Percentiles rank a stretch among this genome's conserved stretches.
Evolutionary conservation across 1,140 invertebrate species (phyloP).

Genomic region (Telenomus remus): DNA sequence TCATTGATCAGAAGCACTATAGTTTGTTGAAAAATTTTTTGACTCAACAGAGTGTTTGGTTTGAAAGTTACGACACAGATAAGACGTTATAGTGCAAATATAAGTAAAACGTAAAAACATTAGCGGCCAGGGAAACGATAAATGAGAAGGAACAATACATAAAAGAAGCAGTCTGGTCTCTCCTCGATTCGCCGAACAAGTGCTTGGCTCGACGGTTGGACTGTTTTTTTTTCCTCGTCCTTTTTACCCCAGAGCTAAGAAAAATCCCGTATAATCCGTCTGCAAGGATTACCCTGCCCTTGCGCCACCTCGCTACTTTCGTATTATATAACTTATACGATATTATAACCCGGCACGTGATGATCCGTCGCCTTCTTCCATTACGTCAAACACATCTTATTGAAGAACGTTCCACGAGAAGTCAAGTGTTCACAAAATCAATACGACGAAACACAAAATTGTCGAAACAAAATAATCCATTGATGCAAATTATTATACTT

Average conservation of each 20-base stretch:
- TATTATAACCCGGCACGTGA: constrained; percentile 63
- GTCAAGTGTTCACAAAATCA: no score
- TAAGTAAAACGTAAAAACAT: constrained; percentile 41
- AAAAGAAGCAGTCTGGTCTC: constrained; percentile 60
- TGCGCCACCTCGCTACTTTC: constrained; percentile 61
- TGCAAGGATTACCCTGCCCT: constrained; percentile 70
- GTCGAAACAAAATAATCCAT: no score
- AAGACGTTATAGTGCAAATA: constrained; percentile 26
- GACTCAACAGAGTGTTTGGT: no score
- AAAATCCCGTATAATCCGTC: constrained; percentile 73
- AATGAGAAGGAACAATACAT: constrained; percentile 66
- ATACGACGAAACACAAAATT: no score
- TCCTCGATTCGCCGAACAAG: constrained; percentile 62
- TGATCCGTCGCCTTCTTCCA: constrained; percentile 53
- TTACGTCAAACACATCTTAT: constrained; percentile 54
- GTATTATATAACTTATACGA: constrained; percentile 66
- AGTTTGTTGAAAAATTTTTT: no score
- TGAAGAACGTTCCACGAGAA: background rate
- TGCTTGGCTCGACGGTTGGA: constrained; percentile 60
- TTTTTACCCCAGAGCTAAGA: constrained; percentile 63
- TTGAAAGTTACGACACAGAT: constrained; percentile 12
- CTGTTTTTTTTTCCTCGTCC: constrained; percentile 60
- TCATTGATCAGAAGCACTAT: no score
- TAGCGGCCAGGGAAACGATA: constrained; percentile 31
- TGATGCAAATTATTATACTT: no score